Percentiles rank a stretch among this genome's conserved stretches.
phyloP scores from a whole-genome alignment of 2,113 vertebrate species.

The Promerops cafer region DNA sequence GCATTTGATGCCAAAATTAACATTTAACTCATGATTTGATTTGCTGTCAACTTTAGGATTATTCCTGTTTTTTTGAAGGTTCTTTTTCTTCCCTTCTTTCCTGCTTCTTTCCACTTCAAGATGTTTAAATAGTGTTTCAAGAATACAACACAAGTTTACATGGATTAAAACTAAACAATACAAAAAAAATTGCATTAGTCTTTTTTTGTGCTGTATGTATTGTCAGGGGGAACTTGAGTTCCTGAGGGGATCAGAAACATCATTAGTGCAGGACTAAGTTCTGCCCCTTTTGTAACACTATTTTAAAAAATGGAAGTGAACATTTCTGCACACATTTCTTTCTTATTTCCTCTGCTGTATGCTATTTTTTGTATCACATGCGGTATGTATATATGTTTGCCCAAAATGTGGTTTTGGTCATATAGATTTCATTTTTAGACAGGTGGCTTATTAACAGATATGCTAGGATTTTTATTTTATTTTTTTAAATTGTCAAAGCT shows the following conservation, averaged over 20 bases:
- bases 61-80: constrained; percentile 68
- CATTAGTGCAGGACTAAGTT: constrained; percentile 48
- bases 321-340: constrained; percentile 44
- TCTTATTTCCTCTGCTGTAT: constrained; percentile 50
- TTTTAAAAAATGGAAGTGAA: constrained; percentile 27
- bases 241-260: constrained; percentile 58
- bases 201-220: constrained; percentile 58
- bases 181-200: constrained; percentile 57
- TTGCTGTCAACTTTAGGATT: constrained; percentile 68
- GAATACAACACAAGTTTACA: constrained; percentile 64
- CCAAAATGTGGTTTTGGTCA: constrained; percentile 49
- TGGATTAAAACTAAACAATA: constrained; percentile 69
- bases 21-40: constrained; percentile 73
- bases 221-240: constrained; percentile 50
- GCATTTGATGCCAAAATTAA: constrained; percentile 98
- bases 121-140: constrained; percentile 62
- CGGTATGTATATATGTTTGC: constrained; percentile 56
- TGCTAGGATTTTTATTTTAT: constrained; percentile 62
- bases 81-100: constrained; percentile 52
- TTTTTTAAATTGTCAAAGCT: constrained; percentile 61
- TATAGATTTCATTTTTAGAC: constrained; percentile 52
- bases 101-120: constrained; percentile 65
- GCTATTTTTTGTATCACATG: constrained; percentile 58
- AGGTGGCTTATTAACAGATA: constrained; percentile 60
- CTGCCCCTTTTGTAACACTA: constrained; percentile 46